Base-by-base conservation (phyloP, 2,888 invertebrate species). In the Apomyelois bistriatella region DNA sequence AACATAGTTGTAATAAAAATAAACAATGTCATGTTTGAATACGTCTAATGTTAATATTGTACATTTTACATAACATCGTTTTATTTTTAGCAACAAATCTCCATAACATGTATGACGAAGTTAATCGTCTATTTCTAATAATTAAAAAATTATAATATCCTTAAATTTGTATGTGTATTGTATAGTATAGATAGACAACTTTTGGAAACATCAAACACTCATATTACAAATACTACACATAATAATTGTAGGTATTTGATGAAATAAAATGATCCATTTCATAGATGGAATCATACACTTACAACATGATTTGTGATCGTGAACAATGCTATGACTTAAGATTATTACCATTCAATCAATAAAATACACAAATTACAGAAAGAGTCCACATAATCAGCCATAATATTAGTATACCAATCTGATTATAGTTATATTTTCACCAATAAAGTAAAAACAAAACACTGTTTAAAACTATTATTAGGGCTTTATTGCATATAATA, bases 21-120 rank as follows among this genome's bases (percentile, higher is more conserved):
- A 80, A 81, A 79, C 74, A 74, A 72, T 86, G 88, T 85, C 85
- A 85, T 82, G 80, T 80, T 64, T 70, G 3, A 74, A 72, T 76
- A 77, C 71, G 74, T 69, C 72, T 74, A 75, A 74, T 72, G 65
- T 73, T 65, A 70, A 70, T 70, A 59, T 70, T 67, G 62, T 71
- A 28, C 38, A 38, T 43, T 12, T n/a, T 48, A 22, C 41, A 51
- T 42, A 42, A 41, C 70, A 56, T 22, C 22, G 5, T 60, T 59
- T 63, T 63, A 61, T 59, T 71, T 69, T 72, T 66, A 70, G 64
- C 72, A 76, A 80, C 65, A 73, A 73, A 71, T 71, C 65, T 75
- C 72, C 70, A 72, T 76, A 65, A 71, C 68, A 68, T 67, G 66
- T 68, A 65, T 71, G 66, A 66, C 61, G 56, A 56, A 58, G 10